A percentile compares a stretch with the other conserved stretches of the same genome.
Evolutionary conservation across 2,797 vertebrate genomes (phyloP).

Genomic region (Luscinia megarhynchos): DNA sequence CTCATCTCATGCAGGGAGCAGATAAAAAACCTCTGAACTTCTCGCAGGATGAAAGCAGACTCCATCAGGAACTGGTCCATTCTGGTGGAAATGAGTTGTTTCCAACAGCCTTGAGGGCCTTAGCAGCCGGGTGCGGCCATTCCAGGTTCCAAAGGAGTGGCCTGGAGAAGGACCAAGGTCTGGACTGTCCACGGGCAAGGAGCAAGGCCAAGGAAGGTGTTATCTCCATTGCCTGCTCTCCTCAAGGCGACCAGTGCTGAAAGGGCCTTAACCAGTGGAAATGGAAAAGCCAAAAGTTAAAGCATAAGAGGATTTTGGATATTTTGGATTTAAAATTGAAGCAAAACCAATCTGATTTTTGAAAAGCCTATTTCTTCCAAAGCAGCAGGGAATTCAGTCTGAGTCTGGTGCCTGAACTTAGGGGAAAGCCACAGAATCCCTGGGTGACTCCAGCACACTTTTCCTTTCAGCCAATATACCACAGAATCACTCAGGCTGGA

Average conservation of each 20-base stretch:
- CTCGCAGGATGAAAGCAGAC: rapidly evolving
- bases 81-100: neutral
- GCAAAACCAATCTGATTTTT: neutral
- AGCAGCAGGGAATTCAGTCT: neutral
- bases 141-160: neutral
- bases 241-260: neutral
- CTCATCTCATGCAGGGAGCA: neutral
- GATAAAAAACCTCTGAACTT: neutral
- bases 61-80: neutral
- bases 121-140: rapidly evolving
- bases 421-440: neutral
- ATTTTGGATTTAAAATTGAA: neutral
- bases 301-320: neutral
- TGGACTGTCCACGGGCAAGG: neutral
- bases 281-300: neutral
- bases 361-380: neutral
- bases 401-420: neutral
- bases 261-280: neutral
- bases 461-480: neutral
- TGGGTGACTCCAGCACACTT: neutral
- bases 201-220: neutral
- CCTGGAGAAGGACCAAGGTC: neutral
- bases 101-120: neutral
- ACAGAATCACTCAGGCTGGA: neutral
- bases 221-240: rapidly evolving